Conservation (phyloP, 2,797 vertebrate species). For the Periparus ater region DNA sequence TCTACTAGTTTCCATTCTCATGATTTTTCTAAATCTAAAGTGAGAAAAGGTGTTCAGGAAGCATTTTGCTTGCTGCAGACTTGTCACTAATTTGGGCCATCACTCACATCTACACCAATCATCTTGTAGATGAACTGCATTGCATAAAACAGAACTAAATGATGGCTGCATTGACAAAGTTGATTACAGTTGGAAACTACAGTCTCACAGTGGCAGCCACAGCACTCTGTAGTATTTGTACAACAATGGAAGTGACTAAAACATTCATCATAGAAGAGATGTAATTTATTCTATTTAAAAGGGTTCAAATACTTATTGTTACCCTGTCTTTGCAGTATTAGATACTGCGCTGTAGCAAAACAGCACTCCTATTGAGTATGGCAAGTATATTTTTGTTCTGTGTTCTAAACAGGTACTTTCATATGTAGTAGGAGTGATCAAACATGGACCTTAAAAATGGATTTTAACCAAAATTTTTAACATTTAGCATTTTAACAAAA, state of each 20-base stretch:
- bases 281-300: not conserved
- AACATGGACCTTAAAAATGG: conserved; percentile 9
- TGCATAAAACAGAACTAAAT: not conserved
- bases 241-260: not conserved
- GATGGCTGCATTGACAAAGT: not conserved
- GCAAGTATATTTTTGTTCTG: not conserved
- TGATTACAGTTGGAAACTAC: not conserved
- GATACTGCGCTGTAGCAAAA: not conserved
- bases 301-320: not conserved
- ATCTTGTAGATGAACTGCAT: not conserved
- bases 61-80: not conserved
- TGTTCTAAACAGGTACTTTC: not conserved
- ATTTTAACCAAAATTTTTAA: not conserved
- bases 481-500: conserved; percentile 4
- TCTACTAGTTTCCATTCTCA: not conserved
- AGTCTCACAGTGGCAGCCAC: not conserved
- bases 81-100: not conserved
- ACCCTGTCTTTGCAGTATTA: not conserved
- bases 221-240: not conserved
- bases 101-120: not conserved
- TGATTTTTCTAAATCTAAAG: not conserved
- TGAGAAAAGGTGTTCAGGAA: not conserved
- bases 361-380: not conserved
- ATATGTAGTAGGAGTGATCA: not conserved
- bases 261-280: not conserved